phyloP scores from a whole-genome alignment of 2,113 vertebrate species.

The Zosterops borbonicus region DNA sequence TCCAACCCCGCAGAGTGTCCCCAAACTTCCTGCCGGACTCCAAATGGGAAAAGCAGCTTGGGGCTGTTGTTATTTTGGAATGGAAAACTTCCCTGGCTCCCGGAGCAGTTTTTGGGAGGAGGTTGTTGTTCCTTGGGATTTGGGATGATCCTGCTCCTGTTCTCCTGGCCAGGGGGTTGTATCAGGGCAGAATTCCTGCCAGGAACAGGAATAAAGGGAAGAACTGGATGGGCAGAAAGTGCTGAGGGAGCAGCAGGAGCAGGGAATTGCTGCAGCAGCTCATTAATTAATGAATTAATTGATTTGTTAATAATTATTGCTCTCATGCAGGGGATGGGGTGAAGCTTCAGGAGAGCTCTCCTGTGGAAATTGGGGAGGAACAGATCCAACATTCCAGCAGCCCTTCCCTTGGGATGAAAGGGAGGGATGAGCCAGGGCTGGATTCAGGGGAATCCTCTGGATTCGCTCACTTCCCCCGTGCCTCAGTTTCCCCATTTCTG shows the following conservation, averaged over 20 bases:
- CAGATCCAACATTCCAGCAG: neutral
- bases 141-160: neutral
- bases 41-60: neutral
- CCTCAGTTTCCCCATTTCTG: neutral
- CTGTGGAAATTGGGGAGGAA: neutral
- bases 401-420: neutral
- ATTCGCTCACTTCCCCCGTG: accelerated
- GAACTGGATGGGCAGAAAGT: conserved; percentile 86
- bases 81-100: neutral
- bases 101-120: neutral
- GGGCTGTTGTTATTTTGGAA: neutral
- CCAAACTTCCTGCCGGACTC: neutral
- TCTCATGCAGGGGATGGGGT: accelerated
- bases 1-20: neutral
- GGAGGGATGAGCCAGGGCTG: neutral
- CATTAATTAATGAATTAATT: neutral
- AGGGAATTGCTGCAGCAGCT: neutral
- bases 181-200: conserved; percentile 75
- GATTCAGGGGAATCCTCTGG: neutral
- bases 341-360: neutral
- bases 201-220: conserved; percentile 73
- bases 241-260: neutral
- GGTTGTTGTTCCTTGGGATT: neutral
- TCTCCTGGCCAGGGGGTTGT: conserved; percentile 17
- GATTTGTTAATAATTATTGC: neutral